These are phyloP conservation scores for Anhinga anhinga DNA, from an alignment of 2,113 vertebrate species.

Conservation along the genomic window DNA sequence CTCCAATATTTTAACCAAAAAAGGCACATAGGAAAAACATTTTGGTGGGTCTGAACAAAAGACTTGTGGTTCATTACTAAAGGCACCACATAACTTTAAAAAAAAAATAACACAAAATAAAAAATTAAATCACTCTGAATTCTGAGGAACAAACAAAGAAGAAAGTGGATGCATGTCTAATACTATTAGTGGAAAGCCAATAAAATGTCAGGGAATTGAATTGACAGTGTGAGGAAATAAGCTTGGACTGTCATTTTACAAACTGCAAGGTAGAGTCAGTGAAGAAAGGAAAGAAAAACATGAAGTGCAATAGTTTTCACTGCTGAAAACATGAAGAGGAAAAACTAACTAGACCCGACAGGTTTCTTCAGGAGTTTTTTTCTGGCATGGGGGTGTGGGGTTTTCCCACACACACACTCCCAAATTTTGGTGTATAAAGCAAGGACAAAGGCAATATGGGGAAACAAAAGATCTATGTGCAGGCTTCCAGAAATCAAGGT, in stretches of 20 bases:
- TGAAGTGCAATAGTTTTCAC: neutral
- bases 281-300: neutral
- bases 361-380: neutral
- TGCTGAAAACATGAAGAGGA: neutral
- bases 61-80: neutral
- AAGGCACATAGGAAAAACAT: neutral
- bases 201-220: neutral
- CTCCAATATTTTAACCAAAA: neutral
- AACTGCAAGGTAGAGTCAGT: neutral
- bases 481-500: neutral
- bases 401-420: fast-evolving
- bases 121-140: neutral
- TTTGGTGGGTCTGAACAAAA: neutral
- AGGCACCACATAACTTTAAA: neutral
- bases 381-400: neutral
- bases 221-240: neutral
- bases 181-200: neutral
- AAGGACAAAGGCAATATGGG: neutral
- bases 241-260: neutral
- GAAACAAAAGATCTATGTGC: neutral
- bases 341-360: neutral
- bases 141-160: neutral
- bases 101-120: neutral
- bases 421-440: neutral
- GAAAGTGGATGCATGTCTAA: neutral